These are phyloP conservation scores for Drosophila azteca DNA, from an alignment of 1,140 invertebrate species.

Conservation along the genomic window DNA sequence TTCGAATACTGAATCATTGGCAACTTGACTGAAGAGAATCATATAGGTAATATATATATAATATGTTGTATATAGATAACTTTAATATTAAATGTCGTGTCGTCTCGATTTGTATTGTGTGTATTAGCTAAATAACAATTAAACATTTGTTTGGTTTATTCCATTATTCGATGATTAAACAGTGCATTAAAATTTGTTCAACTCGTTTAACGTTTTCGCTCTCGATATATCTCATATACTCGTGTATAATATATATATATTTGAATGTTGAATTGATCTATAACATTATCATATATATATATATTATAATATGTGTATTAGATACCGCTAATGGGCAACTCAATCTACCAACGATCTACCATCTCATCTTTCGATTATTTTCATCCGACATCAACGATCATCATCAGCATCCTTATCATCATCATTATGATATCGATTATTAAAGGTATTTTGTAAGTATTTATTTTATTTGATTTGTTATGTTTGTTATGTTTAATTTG, in stretches of 20 bases:
- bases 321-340: conserved; percentile 50
- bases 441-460: conserved; percentile 29
- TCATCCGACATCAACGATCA: conserved; percentile 21
- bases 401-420: no score
- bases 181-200: conserved; percentile 82
- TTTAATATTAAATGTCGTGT: conserved; percentile 43
- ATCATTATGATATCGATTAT: conserved; percentile 38
- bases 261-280: conserved; percentile 52
- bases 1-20: conserved; percentile 46
- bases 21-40: conserved; percentile 31
- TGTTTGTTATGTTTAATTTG: conserved; percentile 56
- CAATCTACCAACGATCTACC: conserved; percentile 41
- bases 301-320: conserved; percentile 51
- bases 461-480: conserved; percentile 47
- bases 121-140: conserved; percentile 74
- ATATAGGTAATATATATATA: conserved; percentile 1
- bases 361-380: not conserved
- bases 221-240: conserved; percentile 32
- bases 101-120: conserved; percentile 21
- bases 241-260: conserved; percentile 25
- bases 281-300: conserved; percentile 65
- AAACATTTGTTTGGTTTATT: conserved; percentile 60
- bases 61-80: conserved; percentile 26
- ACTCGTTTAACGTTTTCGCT: conserved; percentile 58
- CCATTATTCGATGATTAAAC: conserved; percentile 83